Percentiles rank a stretch among this genome's conserved stretches.
phyloP scores from a whole-genome alignment of 2,888 invertebrate species.

The Stegophylla sp. region DNA sequence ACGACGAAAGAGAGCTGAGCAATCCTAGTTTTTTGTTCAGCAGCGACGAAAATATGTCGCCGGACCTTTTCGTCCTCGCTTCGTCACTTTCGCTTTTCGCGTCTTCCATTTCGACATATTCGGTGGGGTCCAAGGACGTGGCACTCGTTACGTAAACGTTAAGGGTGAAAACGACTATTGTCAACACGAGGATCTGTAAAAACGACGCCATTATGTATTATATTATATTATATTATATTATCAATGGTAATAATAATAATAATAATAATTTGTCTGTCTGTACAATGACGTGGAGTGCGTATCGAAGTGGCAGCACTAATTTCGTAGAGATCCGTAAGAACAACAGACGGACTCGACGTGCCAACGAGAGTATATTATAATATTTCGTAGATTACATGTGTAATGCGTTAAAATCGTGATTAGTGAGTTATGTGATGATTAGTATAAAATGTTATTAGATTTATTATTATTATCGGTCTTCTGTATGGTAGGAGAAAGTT shows the following conservation, averaged over 20 bases:
- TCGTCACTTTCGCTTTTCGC: slow-evolving; percentile 57
- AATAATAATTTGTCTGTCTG: background rate
- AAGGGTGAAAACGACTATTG: slow-evolving; percentile 22
- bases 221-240: too few species aligned
- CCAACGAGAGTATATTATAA: too few species aligned
- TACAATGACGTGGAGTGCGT: background rate
- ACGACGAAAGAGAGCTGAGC: slow-evolving; percentile 58
- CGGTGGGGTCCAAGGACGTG: slow-evolving; percentile 9
- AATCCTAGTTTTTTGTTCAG: slow-evolving; percentile 60
- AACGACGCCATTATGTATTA: background rate
- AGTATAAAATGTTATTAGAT: slow-evolving; percentile 6
- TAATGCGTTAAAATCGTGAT: slow-evolving; percentile 8
- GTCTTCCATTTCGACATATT: slow-evolving; percentile 10
- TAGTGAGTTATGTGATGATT: slow-evolving; percentile 40
- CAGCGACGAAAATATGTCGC: slow-evolving; percentile 60
- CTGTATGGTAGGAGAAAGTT: slow-evolving; percentile 46
- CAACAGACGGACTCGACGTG: background rate
- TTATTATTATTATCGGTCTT: slow-evolving; percentile 26
- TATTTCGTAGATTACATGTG: slow-evolving; percentile 1
- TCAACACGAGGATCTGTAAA: slow-evolving; percentile 26
- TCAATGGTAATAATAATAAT: background rate
- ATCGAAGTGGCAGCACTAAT: slow-evolving; percentile 29
- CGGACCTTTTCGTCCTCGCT: slow-evolving; percentile 63
- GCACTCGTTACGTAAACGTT: slow-evolving; percentile 19
- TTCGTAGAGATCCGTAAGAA: slow-evolving; percentile 4